Evolutionary conservation across 2,797 vertebrate genomes (phyloP).

Genomic region (Sarcophilus harrisii): DNA sequence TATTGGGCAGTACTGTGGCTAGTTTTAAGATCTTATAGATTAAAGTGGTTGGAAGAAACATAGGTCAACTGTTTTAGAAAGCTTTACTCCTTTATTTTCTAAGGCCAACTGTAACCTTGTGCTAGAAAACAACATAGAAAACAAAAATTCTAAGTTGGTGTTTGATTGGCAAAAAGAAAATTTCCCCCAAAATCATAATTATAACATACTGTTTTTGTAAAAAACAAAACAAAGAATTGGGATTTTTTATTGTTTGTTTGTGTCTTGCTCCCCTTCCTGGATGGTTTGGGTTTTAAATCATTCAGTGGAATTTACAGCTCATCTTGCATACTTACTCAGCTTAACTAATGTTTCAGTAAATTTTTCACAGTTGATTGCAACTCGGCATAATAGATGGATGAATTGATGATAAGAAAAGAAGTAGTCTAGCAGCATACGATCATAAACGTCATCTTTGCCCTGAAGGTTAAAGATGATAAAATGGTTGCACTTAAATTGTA

Average conservation of each 20-base stretch:
- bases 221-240: conserved; percentile 58
- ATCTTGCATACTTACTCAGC: conserved; percentile 91
- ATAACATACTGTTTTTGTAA: conserved; percentile 66
- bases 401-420: conserved; percentile 99
- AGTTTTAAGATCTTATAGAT: conserved; percentile 49
- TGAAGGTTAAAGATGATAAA: conserved; percentile 87
- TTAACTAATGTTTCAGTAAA: conserved; percentile 99
- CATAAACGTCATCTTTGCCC: conserved; percentile 99
- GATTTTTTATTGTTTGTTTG: conserved; percentile 32
- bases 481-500: conserved; percentile 82
- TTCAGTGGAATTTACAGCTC: conserved; percentile 78
- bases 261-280: conserved; percentile 76
- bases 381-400: conserved; percentile 97
- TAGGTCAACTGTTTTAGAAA: conserved; percentile 20
- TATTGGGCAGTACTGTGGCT: conserved; percentile 62
- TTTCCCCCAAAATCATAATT: conserved; percentile 70
- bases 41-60: conserved; percentile 25
- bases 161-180: conserved; percentile 80
- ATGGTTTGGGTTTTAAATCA: conserved; percentile 77
- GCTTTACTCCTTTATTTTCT: conserved; percentile 68
- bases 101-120: conserved; percentile 76
- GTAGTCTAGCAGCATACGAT: conserved; percentile 98
- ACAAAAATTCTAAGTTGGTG: conserved; percentile 81
- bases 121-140: conserved; percentile 77
- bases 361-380: conserved; percentile 99